Conservation (phyloP, 2,888 invertebrate genomes). For the Agapostemon virescens region DNA sequence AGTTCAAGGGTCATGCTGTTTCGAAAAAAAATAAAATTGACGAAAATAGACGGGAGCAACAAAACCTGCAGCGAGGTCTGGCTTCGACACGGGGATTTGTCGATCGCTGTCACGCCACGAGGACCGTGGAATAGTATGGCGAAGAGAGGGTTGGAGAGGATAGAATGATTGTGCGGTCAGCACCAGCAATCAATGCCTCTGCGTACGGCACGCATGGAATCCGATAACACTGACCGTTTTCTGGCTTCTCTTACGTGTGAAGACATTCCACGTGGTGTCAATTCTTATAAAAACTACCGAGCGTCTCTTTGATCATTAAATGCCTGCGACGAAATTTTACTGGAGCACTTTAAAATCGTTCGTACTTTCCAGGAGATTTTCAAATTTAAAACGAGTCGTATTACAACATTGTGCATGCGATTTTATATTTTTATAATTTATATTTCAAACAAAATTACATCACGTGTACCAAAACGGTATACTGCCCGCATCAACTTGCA, state of each 20-base stretch:
- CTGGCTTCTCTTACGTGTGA: slow-evolving; percentile 47
- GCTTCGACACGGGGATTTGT: slow-evolving; percentile 67
- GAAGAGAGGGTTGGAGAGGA: slow-evolving; percentile 62
- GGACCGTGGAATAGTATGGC: slow-evolving; percentile 55
- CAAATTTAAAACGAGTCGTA: neutral
- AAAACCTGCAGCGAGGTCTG: slow-evolving; percentile 64
- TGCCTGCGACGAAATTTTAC: neutral
- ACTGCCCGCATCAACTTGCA: neutral
- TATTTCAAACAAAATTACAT: neutral
- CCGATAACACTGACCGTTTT: slow-evolving; percentile 68
- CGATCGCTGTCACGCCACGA: slow-evolving; percentile 69
- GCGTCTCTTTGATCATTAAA: neutral
- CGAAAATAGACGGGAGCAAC: slow-evolving; percentile 59
- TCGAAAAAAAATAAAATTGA: slow-evolving; percentile 41
- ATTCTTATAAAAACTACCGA: neutral
- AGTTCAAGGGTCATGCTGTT: slow-evolving; percentile 35
- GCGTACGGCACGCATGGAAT: slow-evolving; percentile 71
- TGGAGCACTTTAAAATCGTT: neutral
- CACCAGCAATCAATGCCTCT: slow-evolving; percentile 73
- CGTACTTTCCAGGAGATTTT: neutral
- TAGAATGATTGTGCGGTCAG: slow-evolving; percentile 75
- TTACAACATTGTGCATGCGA: neutral
- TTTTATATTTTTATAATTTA: neutral
- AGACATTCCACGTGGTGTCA: slow-evolving; percentile 43
- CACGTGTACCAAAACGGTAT: neutral